A percentile compares a stretch with the other conserved stretches of the same genome.
Conservation (phyloP, 1,140 invertebrate genomes). For the Gonioctena quinquepunctata region DNA sequence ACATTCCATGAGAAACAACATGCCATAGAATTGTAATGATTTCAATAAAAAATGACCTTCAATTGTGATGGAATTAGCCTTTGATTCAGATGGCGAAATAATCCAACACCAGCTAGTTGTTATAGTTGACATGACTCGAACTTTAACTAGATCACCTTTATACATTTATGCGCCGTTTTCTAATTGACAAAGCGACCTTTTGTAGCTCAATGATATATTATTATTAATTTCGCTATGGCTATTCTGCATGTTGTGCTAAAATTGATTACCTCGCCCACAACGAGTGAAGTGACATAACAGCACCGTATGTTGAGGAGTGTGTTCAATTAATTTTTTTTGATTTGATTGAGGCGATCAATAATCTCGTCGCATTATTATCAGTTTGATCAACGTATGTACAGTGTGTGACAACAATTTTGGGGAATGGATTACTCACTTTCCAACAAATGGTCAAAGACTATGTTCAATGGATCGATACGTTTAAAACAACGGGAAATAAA, state of each 20-base stretch:
- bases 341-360: not conserved
- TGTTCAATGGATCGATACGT: no score
- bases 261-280: not conserved
- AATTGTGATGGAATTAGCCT: not conserved
- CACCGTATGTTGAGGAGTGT: not conserved
- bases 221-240: not conserved
- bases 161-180: not conserved
- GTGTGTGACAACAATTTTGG: no score
- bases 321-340: not conserved
- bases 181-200: constrained; percentile 1
- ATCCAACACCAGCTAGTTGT: no score
- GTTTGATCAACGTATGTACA: no score
- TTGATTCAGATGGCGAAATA: not conserved
- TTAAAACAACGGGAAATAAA: no score
- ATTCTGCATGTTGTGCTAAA: not conserved
- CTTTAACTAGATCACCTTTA: not conserved
- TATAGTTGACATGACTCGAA: not conserved
- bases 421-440: no score
- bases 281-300: not conserved
- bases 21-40: not conserved
- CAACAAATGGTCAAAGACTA: no score
- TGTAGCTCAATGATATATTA: not conserved
- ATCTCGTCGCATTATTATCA: not conserved
- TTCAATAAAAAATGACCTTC: not conserved
- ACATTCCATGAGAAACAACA: not conserved